Evolutionary conservation across 2,888 invertebrate species (phyloP).

Genomic region (Argynnis bischoffii): DNA sequence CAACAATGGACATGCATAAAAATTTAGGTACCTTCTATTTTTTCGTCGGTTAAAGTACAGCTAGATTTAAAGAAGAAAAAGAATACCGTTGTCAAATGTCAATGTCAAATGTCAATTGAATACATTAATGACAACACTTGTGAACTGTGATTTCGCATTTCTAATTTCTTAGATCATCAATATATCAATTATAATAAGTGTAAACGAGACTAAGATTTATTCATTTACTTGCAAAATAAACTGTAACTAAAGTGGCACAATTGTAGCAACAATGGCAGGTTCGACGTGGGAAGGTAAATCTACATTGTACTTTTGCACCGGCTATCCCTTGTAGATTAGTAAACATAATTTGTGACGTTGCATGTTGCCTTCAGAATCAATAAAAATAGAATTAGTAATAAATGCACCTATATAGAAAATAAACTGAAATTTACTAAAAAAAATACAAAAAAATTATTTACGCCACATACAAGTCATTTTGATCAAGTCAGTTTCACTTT

Average conservation of each 20-base stretch:
- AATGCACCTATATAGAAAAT: no score
- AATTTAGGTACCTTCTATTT: no score
- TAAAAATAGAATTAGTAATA: neutral
- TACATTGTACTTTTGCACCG: constrained; percentile 17
- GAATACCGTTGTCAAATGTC: neutral
- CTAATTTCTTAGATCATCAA: neutral
- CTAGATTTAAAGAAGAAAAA: neutral
- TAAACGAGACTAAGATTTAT: constrained; percentile 1
- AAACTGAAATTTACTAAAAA: no score
- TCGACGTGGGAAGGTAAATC: constrained; percentile 67
- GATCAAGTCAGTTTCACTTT: no score
- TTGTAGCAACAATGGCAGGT: constrained; percentile 52
- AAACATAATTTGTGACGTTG: constrained; percentile 37
- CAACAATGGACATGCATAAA: no score
- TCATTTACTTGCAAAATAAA: neutral
- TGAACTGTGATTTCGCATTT: constrained; percentile 5
- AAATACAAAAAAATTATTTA: no score
- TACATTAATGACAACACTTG: neutral
- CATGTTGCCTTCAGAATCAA: constrained; percentile 28
- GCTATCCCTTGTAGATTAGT: constrained; percentile 27
- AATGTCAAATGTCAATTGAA: constrained; percentile 3
- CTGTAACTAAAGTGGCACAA: neutral
- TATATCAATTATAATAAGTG: neutral
- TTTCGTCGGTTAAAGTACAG: no score
- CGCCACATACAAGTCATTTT: no score